Evolutionary conservation across 2,888 invertebrate species (phyloP).

Genomic region (Lasioglossum figueresi): DNA sequence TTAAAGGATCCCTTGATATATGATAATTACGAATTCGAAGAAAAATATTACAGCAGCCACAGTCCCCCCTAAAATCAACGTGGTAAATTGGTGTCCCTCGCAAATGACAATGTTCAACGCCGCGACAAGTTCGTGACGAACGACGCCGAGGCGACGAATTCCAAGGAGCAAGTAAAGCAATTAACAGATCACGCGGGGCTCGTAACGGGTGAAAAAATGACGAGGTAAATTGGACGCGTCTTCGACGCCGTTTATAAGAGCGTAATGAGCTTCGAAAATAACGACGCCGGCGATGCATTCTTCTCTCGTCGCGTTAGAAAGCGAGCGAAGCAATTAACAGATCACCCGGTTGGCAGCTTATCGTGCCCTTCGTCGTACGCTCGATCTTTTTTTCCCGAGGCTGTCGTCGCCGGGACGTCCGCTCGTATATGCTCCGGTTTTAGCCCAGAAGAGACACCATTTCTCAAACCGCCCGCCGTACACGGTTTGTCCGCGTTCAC

Average conservation of each 20-base stretch:
- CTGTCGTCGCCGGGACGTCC: conserved; percentile 35
- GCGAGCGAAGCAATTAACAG: conserved; percentile 42
- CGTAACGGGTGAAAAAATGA: conserved; percentile 11
- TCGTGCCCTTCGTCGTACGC: conserved; percentile 29
- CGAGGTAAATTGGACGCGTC: conserved; percentile 17
- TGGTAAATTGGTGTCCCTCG: background rate
- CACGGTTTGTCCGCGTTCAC: conserved; percentile 33
- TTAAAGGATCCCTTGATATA: background rate
- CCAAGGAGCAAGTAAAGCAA: conserved; percentile 11
- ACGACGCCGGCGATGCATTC: conserved; percentile 18
- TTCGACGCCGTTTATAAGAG: background rate
- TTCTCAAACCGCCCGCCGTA: conserved; percentile 37
- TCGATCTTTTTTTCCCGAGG: conserved; percentile 22
- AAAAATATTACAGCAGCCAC: background rate
- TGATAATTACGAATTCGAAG: background rate
- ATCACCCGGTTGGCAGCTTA: conserved; percentile 37
- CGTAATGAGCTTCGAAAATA: conserved; percentile 30
- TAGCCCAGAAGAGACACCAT: conserved; percentile 30
- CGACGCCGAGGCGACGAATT: background rate
- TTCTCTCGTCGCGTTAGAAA: conserved; percentile 7
- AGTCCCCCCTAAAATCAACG: background rate
- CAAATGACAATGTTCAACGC: background rate
- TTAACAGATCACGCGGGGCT: conserved; percentile 25
- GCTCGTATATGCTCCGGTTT: conserved; percentile 35
- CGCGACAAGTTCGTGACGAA: conserved; percentile 10